Conservation (phyloP, 2,113 vertebrate genomes). For the Craseonycteris thonglongyai region DNA sequence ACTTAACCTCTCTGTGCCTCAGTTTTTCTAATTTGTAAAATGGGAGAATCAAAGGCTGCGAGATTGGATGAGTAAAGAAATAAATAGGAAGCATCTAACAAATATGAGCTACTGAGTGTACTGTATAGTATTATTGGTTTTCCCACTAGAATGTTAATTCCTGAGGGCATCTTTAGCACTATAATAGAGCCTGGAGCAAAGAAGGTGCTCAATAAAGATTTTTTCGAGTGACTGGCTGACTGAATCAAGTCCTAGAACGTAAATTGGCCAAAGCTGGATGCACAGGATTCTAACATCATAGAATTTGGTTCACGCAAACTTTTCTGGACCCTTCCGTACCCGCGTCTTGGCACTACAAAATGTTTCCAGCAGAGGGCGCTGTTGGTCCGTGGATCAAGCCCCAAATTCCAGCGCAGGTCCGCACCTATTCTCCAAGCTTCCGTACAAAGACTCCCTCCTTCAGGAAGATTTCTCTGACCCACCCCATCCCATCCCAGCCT, state of each 20-base stretch:
- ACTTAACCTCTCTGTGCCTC: background rate
- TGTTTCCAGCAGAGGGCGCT: constrained; percentile 16
- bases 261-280: background rate
- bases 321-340: background rate
- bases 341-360: background rate
- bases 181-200: background rate
- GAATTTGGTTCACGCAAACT: rapidly evolving
- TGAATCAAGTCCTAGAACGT: background rate
- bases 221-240: background rate
- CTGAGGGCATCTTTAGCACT: background rate
- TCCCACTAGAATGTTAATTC: background rate
- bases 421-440: rapidly evolving
- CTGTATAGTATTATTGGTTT: background rate
- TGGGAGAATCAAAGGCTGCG: background rate
- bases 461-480: background rate
- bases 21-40: background rate
- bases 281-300: background rate
- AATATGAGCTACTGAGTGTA: background rate
- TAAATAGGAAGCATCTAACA: background rate
- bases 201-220: background rate
- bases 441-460: background rate
- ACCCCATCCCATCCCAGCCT: background rate
- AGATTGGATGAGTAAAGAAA: background rate
- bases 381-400: background rate
- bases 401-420: rapidly evolving